phyloP scores from a whole-genome alignment of 2,888 invertebrate species.

The Nysson spinosus region DNA sequence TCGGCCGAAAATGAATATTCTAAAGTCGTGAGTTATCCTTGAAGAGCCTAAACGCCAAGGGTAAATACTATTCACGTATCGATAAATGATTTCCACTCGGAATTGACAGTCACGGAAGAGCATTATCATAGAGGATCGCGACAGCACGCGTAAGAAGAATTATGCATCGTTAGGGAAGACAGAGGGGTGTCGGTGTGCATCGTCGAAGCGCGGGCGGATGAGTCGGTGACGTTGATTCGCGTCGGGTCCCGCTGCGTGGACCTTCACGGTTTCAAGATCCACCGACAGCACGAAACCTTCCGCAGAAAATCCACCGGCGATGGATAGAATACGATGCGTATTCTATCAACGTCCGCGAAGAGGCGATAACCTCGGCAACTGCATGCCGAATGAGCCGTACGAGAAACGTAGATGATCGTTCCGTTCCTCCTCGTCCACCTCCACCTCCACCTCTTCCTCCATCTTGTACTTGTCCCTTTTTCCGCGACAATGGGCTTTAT shows the following conservation, averaged over 20 bases:
- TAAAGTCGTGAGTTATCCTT: too few relatives aligned
- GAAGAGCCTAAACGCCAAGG: too few relatives aligned
- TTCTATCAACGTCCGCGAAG: conserved; percentile 53
- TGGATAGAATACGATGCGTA: too few relatives aligned
- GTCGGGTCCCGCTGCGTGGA: conserved; percentile 34
- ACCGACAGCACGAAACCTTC: conserved; percentile 46
- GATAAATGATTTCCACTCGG: too few relatives aligned
- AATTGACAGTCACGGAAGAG: too few relatives aligned
- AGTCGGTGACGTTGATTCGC: conserved; percentile 31
- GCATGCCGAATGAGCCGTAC: conserved; percentile 55
- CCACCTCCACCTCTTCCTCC: too few relatives aligned
- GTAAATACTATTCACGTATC: too few relatives aligned
- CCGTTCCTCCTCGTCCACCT: conserved; percentile 13
- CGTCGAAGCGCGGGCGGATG: conserved; percentile 22
- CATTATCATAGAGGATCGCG: too few relatives aligned
- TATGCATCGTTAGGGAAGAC: not conserved
- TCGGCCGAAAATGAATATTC: too few relatives aligned
- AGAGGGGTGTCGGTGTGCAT: not conserved
- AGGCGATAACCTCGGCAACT: conserved; percentile 51
- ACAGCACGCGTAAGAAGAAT: too few relatives aligned
- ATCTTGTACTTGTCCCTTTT: conserved; percentile 18
- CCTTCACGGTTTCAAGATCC: conserved; percentile 62
- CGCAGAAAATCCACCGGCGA: too few relatives aligned
- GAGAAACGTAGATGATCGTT: conserved; percentile 18
- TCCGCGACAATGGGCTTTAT: conserved; percentile 50